Conservation (phyloP, 2,888 invertebrate genomes). For the Hirtodrosophila alboralis region DNA sequence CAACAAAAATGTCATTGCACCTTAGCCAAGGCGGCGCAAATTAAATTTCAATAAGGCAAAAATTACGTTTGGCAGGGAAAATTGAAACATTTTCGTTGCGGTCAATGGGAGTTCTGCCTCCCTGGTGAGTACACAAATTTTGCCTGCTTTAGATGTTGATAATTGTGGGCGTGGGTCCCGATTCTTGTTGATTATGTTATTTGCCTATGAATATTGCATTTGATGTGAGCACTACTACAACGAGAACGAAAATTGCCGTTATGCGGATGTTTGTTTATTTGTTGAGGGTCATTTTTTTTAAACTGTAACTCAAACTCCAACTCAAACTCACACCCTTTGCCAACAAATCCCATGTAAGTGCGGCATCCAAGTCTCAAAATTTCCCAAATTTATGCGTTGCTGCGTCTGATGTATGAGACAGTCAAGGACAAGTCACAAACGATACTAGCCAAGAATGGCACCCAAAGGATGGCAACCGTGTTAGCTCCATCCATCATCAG, state of each 20-base stretch:
- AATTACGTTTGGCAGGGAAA: constrained; percentile 57
- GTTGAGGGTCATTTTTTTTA: constrained; percentile 30
- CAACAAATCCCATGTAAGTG: constrained; percentile 69
- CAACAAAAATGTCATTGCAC: constrained; percentile 59
- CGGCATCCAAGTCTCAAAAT: constrained; percentile 62
- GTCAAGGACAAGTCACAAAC: constrained; percentile 29
- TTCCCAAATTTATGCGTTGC: constrained; percentile 71
- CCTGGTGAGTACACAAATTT: constrained; percentile 3
- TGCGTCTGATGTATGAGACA: constrained; percentile 65
- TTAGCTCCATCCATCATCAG: constrained; percentile 75
- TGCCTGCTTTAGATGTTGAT: constrained; percentile 6
- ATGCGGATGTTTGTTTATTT: constrained; percentile 65
- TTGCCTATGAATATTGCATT: constrained; percentile 75
- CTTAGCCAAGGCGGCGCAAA: constrained; percentile 53
- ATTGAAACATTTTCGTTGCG: constrained; percentile 64
- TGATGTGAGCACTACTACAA: constrained; percentile 69
- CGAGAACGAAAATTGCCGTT: constrained; percentile 77
- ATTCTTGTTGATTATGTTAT: constrained; percentile 68
- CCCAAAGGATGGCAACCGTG: constrained; percentile 29
- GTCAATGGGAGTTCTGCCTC: constrained; percentile 12
- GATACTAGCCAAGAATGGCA: constrained; percentile 9
- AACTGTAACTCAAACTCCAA: constrained; percentile 3
- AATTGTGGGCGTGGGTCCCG: constrained; percentile 13
- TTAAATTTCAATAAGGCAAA: constrained; percentile 70
- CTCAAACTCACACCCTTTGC: constrained; percentile 7